Evolutionary conservation across 2,113 vertebrate species (phyloP), one percentile per base, ranked within the genome.

Genomic region (Silurus glanis): DNA sequence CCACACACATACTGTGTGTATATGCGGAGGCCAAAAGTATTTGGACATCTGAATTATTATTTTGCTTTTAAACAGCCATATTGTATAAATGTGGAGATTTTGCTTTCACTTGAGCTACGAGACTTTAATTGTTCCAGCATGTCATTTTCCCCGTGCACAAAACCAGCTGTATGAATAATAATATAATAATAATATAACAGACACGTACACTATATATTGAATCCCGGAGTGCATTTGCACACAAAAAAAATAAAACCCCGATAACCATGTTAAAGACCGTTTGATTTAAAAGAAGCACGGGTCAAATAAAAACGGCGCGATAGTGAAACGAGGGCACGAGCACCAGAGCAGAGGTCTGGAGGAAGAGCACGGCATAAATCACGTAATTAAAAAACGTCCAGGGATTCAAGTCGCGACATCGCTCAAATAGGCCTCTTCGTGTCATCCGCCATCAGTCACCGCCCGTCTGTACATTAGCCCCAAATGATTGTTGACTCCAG

Each of bases 331-430:
- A 86, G 89, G 80, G 79, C 87, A 88, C 83, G 62, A 87, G 88
- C 80, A 69, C 81, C 58, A 69, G 58, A 23, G 55, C 53, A 51
- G 75, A 83, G 80, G 89, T 88, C 78, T 83, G 58, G 84, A 90
- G 67, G 75, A 85, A 88, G 85, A 85, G 79, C 79, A 59, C 72
- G 28, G 90, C 93, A 95, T 95, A 94, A 93, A 95, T 95, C 94
- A 94, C 89, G 88, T 93, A 91, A 95, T 95, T 95, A 94, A 92
- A 92, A 90, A 93, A 92, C 90, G 89, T 55, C 88, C 89, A 74
- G 53, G 47, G 72, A 37, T 93, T 94, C 91, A 94, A 94, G 92
- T 91, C 92, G 92, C 88, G 89, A 91, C 93, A 94, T 95, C 94
- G 92, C 92, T 95, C 94, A 95, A 83, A 84, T 79, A 82, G 55